Evolutionary conservation across 2,888 invertebrate genomes (phyloP).

Genomic region (Ectemnius lituratus): DNA sequence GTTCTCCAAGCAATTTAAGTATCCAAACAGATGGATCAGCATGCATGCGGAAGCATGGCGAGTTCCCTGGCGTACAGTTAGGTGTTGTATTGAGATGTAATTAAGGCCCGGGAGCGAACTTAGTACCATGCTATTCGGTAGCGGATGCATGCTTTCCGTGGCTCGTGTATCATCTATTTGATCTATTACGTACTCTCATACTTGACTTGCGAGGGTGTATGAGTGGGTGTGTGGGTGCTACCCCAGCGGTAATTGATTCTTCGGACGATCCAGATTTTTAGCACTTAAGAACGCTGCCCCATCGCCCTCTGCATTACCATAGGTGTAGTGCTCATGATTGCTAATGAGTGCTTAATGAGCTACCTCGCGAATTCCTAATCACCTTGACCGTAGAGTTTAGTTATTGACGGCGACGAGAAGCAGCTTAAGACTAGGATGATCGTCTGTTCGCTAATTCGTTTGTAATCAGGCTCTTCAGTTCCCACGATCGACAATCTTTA

Average conservation of each 20-base stretch:
- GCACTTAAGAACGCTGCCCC: background rate
- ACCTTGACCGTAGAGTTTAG: background rate
- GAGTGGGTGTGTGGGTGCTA: constrained; percentile 3
- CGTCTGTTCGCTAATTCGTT: too few species aligned
- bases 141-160: background rate
- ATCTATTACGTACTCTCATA: too few species aligned
- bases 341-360: background rate
- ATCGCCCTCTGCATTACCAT: background rate
- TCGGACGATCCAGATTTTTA: constrained; percentile 1
- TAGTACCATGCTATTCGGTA: background rate
- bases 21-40: background rate
- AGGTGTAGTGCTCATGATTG: background rate
- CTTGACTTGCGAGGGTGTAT: background rate
- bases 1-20: too few species aligned
- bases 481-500: too few species aligned
- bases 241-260: constrained; percentile 12
- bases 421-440: too few species aligned
- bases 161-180: constrained; percentile 2
- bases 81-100: constrained; percentile 7
- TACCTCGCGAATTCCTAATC: constrained; percentile 7
- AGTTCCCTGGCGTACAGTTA: background rate
- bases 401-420: too few species aligned
- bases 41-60: background rate
- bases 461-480: too few species aligned
- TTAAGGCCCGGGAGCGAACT: background rate